A percentile compares a stretch with the other conserved stretches of the same genome.
These are phyloP conservation scores for Deladenus siricidicola DNA, from an alignment of 2,888 invertebrate species.

Conservation along the genomic window DNA sequence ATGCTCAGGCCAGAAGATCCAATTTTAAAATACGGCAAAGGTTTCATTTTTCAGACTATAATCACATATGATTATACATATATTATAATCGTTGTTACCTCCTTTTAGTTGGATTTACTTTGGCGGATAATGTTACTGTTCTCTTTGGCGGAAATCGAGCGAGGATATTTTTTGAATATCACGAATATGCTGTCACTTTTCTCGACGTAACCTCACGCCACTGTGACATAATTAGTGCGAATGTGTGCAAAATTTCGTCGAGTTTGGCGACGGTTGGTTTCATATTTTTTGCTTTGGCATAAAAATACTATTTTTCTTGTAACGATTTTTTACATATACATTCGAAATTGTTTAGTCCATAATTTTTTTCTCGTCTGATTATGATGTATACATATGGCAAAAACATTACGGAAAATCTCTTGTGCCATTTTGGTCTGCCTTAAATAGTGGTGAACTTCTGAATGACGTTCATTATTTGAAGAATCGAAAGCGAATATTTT, in stretches of 20 bases:
- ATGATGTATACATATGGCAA: background rate
- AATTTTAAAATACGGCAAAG: background rate
- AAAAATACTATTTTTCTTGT: background rate
- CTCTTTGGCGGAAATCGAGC: background rate
- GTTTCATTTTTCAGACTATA: background rate
- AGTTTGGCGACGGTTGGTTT: background rate
- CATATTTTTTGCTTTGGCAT: background rate
- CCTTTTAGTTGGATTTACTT: background rate
- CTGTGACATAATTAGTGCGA: no score
- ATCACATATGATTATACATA: background rate
- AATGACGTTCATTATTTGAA: no score
- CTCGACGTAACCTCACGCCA: no score
- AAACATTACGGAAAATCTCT: background rate
- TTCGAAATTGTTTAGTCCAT: background rate
- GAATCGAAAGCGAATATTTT: no score
- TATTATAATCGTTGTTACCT: background rate
- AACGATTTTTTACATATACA: background rate
- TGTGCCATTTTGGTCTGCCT: background rate
- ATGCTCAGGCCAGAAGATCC: conserved; percentile 5
- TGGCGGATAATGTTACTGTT: conserved; percentile 4
- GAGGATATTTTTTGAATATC: conserved; percentile 7
- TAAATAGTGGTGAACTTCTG: no score
- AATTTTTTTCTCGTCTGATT: background rate
- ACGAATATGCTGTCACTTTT: background rate
- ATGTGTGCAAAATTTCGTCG: background rate